Conservation (phyloP, 2,797 vertebrate species). For the Toxotes lorentzi region DNA sequence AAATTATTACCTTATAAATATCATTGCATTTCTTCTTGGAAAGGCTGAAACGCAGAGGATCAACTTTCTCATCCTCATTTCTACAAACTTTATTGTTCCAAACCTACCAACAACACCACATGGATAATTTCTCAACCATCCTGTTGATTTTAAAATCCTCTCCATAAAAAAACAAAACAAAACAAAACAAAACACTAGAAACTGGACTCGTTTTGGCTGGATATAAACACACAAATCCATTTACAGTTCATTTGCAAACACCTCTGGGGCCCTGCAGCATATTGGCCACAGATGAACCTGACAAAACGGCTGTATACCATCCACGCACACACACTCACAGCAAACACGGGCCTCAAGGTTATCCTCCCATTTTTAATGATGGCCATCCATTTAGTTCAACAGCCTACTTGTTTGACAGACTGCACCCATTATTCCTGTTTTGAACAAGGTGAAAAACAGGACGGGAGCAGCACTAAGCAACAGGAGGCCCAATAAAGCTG, state of each 20-base stretch:
- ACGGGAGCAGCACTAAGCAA: conserved; percentile 26
- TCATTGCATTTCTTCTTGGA: not conserved
- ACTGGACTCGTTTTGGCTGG: conserved; percentile 17
- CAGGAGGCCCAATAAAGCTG: conserved; percentile 60
- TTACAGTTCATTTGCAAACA: conserved; percentile 38
- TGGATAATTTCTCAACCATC: conserved; percentile 19
- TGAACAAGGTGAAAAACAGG: conserved; percentile 39
- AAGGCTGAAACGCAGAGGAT: not conserved
- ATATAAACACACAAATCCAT: conserved; percentile 44
- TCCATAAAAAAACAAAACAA: conserved; percentile 4
- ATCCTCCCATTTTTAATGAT: conserved; percentile 64
- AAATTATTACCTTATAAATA: conserved; percentile 10
- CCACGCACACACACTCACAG: not conserved
- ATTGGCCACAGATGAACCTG: conserved; percentile 51
- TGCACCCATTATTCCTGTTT: conserved; percentile 41
- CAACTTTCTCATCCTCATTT: conserved; percentile 8
- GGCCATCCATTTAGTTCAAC: conserved; percentile 45
- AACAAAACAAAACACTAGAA: not conserved
- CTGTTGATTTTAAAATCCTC: conserved; percentile 11
- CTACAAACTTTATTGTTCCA: conserved; percentile 16
- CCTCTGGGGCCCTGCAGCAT: conserved; percentile 41
- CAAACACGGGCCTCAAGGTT: conserved; percentile 44
- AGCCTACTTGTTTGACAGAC: conserved; percentile 45
- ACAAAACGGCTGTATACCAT: conserved; percentile 17
- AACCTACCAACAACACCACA: conserved; percentile 15